Base-by-base conservation (phyloP, 2,113 vertebrate genomes). In the Centropus unirufus region DNA sequence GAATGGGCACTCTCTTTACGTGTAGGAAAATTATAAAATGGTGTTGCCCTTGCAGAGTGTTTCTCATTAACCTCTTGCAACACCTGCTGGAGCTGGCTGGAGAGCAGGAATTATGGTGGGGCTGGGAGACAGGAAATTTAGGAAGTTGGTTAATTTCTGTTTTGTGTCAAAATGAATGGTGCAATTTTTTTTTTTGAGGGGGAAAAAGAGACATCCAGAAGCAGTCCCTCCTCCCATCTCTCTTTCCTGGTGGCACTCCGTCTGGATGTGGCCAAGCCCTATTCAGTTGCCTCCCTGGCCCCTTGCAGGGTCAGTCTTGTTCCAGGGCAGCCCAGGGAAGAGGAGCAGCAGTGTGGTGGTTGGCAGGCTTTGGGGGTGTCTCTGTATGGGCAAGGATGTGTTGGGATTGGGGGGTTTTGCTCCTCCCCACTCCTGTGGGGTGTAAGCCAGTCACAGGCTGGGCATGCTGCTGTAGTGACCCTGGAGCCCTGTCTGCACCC, bases 401-500 rank as follows among this genome's bases (percentile, higher is more conserved):
- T 36, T 81, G 6, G 11, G 23, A 3, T 30, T 42, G 12, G 46
- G 22, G 6, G 9, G 42, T 26, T 85, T 92, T 73, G 49, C 6
- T 8, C 20, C 14, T 57, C 24, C 72, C 32, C 23, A 3, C 15
- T 3, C 30, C 39, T 39, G 20, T 5, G 12, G 42, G 19, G 52
- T 6, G 2, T 22, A 32, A 15, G 27, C 27, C 22, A 26, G 68
- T 30, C 0, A 0, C 39, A 75, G 69, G 11, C 44, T 2, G 12
- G 32, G 8, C 29, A 19, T 10, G 47, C 7, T 62, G 8, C 39
- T 3, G 2, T 15, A 66, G 78, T 0, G 3, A 29, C 32, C 29
- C 24, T 49, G 24, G 30, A 36, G 21, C 12, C 13, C 29, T 47
- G 29, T 51, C 26, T 68, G 32, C 34, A 67, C 64, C 15, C 34